Evolutionary conservation across 2,888 invertebrate genomes (phyloP), one percentile per base, ranked within the genome.

Genomic region (Synanthedon tipuliformis): DNA sequence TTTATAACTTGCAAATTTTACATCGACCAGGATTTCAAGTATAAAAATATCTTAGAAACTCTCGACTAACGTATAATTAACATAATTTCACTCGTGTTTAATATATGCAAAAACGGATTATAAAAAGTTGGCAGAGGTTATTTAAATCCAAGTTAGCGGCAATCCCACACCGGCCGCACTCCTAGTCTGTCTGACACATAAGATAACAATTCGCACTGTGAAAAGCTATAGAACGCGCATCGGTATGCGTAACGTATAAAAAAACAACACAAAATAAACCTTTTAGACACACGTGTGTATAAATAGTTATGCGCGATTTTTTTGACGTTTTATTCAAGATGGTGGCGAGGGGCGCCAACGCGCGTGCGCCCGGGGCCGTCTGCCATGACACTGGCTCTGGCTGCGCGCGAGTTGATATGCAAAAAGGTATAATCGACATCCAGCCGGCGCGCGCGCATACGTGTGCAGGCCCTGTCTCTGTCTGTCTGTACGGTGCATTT

Each of bases 381-480:
- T 80, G 84, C 83, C 85, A 84, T 85, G 75, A 76, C 78, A 85
- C 85, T 86, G 81, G 57, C 58, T 54, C 85, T 86, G 81, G 57
- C 58, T 54, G 45, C 45, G 45, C 34, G 45, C 45, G 45, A 13
- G 45, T 45, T 45, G 45, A 45, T 45, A 45, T 45, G 45, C 45
- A 45, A 45, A 45, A 45, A 45, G 45, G 13, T 45, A 45, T 11
- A 34, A 34, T 23, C 34, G 10, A 15, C 13, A 12, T 13, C 13
- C 13, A 45, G 15, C 45, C 45, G 5, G 45, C 45, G 49, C 16
- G 7, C 15, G 23, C 23, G 49, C 49, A 49, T 16, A 8, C 48
- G n/a, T n/a, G 45, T 15, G 45, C 12, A 15, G 2, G n/a, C 45
- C 45, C 45, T 45, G 13, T 34, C 34, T 34, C 10, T 34, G 34